Evolutionary conservation across 2,888 invertebrate genomes (phyloP).

Genomic region (Chaetoderma sp.): DNA sequence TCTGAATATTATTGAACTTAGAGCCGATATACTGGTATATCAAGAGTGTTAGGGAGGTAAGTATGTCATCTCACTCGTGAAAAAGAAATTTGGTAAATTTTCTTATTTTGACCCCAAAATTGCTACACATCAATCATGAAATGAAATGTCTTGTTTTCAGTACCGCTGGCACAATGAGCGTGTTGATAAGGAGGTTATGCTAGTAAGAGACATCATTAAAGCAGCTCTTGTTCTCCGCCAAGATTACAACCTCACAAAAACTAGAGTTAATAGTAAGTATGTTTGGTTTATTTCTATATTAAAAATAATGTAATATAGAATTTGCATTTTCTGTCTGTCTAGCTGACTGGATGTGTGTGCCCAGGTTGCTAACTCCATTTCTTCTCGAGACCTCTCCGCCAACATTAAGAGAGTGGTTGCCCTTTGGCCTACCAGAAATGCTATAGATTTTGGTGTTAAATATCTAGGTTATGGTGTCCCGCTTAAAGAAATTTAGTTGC

Average conservation of each 20-base stretch:
- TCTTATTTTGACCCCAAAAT: no score
- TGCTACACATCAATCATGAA: no score
- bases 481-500: no score
- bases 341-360: neutral
- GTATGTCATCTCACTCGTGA: no score
- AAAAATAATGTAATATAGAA: no score
- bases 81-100: no score
- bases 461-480: no score
- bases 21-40: no score
- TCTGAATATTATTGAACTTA: no score
- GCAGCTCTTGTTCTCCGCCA: constrained; percentile 32
- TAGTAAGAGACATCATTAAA: constrained; percentile 28
- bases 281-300: constrained; percentile 6
- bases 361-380: neutral
- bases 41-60: no score
- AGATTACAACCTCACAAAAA: constrained; percentile 32
- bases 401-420: constrained; percentile 12
- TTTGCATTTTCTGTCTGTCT: neutral
- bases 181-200: constrained; percentile 31
- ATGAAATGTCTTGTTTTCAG: constrained; percentile 34
- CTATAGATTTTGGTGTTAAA: no score
- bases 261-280: constrained; percentile 31
- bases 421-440: no score
- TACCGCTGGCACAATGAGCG: constrained; percentile 28
- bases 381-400: neutral